phyloP scores from a whole-genome alignment of 2,797 vertebrate species.

The Buceros bicornis region DNA sequence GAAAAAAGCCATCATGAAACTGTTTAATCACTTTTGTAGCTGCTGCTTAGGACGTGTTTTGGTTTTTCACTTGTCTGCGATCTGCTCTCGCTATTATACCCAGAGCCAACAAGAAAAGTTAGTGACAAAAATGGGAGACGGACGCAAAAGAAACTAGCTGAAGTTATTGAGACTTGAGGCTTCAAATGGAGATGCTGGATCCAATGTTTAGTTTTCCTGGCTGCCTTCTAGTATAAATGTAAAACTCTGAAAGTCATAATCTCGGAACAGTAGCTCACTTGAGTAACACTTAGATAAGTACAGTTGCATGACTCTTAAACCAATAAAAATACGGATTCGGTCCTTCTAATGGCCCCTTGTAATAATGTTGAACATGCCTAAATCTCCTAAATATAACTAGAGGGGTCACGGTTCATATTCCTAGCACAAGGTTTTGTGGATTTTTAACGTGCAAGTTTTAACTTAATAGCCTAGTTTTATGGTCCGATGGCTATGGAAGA shows the following conservation, averaged over 20 bases:
- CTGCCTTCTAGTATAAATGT: neutral
- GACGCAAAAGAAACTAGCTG: neutral
- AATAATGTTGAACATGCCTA: constrained; percentile 46
- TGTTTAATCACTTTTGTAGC: neutral
- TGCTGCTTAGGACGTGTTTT: neutral
- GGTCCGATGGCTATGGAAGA: constrained; percentile 15
- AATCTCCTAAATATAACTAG: constrained; percentile 33
- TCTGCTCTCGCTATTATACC: neutral
- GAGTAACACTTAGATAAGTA: neutral
- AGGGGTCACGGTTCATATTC: constrained; percentile 17
- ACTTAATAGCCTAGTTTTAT: constrained; percentile 48
- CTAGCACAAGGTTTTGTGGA: constrained; percentile 28
- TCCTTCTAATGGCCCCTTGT: constrained; percentile 19
- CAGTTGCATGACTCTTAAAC: constrained; percentile 25
- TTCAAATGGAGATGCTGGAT: neutral
- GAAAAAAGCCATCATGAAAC: neutral
- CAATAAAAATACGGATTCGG: neutral
- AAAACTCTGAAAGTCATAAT: neutral
- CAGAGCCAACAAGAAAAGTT: neutral
- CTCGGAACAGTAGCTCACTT: neutral
- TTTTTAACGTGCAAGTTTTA: constrained; percentile 47
- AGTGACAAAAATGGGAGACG: neutral
- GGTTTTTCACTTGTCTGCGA: neutral
- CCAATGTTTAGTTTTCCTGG: neutral
- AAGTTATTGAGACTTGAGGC: neutral